Conservation (phyloP, 92 coral and sea anemone species). For the Actinernus sp. region DNA sequence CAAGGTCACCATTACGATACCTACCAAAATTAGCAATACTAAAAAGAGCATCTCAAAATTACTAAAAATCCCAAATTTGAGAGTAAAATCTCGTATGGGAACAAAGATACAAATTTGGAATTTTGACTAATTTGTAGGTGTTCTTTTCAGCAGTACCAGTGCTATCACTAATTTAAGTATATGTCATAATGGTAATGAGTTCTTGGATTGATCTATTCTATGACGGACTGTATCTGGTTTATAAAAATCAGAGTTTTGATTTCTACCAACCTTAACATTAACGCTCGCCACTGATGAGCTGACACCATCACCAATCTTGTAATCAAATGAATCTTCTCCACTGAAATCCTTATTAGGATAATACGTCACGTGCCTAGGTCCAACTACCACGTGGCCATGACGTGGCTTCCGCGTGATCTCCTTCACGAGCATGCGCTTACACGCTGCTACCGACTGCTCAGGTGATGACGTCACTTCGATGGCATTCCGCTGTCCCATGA, state of each 20-base stretch:
- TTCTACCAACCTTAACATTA: conserved; percentile 79
- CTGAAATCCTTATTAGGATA: conserved; percentile 86
- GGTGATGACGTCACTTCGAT: conserved; percentile 88
- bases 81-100: no score
- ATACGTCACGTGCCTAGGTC: conserved; percentile 94
- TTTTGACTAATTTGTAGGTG: no score
- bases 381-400: conserved; percentile 85
- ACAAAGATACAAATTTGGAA: no score
- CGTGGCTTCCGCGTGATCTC: conserved; percentile 77
- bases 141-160: no score
- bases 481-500: conserved; percentile 79
- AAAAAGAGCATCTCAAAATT: no score
- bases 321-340: conserved; percentile 91
- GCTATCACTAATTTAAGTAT: neutral
- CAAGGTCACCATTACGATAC: no score
- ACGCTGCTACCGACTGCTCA: conserved; percentile 76
- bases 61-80: no score
- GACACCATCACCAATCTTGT: conserved; percentile 86
- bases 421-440: conserved; percentile 81
- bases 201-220: no score
- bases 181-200: neutral
- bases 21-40: no score
- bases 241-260: neutral
- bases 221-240: no score
- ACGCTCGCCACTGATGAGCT: conserved; percentile 85